A percentile compares a stretch with the other conserved stretches of the same genome.
These are phyloP conservation scores for Actenoides lindsayi DNA, from an alignment of 2,113 vertebrate species.

Conservation along the genomic window DNA sequence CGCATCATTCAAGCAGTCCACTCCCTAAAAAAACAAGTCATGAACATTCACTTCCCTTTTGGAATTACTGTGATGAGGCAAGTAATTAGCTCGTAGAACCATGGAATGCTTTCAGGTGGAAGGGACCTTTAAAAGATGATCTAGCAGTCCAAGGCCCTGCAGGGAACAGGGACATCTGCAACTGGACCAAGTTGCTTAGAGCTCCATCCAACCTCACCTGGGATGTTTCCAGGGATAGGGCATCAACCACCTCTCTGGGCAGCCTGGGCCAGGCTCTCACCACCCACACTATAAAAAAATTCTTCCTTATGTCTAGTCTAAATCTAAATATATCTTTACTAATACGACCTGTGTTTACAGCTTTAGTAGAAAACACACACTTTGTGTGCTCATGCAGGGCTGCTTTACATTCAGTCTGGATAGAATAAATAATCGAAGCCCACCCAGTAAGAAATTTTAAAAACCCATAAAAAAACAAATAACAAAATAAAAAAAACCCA, in stretches of 20 bases:
- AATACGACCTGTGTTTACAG: no score
- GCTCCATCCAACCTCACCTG: background rate
- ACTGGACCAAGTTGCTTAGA: background rate
- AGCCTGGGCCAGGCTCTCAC: no score
- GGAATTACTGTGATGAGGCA: background rate
- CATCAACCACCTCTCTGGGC: no score
- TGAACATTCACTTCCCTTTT: background rate
- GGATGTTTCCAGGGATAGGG: background rate
- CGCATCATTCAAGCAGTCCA: background rate
- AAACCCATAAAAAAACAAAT: background rate
- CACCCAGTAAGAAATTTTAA: background rate
- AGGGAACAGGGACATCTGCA: background rate
- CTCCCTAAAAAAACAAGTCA: background rate
- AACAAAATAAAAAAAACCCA: background rate
- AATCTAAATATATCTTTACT: background rate
- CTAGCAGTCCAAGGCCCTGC: background rate
- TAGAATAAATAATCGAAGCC: background rate
- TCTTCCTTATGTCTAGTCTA: background rate
- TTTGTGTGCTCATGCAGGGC: background rate
- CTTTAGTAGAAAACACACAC: background rate
- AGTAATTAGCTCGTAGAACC: background rate
- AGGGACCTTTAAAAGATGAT: background rate
- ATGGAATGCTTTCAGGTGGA: background rate
- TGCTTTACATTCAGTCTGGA: background rate
- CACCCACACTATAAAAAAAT: background rate